Evolutionary conservation across 2,797 vertebrate genomes (phyloP).

Genomic region (Distichodus sexfasciatus): DNA sequence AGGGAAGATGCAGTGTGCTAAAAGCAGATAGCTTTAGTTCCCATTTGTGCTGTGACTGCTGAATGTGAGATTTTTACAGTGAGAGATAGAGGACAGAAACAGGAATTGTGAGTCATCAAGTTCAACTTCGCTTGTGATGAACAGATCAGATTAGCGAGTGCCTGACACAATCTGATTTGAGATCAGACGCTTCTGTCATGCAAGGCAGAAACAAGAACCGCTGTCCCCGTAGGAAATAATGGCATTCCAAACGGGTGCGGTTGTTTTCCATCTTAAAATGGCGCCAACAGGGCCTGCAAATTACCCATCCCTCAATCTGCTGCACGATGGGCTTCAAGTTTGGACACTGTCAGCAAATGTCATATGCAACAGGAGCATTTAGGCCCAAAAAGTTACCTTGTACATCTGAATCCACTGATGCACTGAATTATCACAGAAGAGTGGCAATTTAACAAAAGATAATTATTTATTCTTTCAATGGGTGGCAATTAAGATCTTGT

Average conservation of each 20-base stretch:
- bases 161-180: conserved; percentile 24
- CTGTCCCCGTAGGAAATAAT: conserved; percentile 45
- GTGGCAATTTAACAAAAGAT: no score
- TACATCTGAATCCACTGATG: no score
- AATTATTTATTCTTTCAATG: no score
- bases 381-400: no score
- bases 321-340: background rate
- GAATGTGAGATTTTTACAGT: conserved; percentile 53
- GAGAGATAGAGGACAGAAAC: conserved; percentile 50
- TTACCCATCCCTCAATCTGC: conserved; percentile 34
- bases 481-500: no score
- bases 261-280: conserved; percentile 54
- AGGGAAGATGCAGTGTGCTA: conserved; percentile 69
- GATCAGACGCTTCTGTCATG: conserved; percentile 22
- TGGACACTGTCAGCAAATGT: background rate
- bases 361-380: no score
- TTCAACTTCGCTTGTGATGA: conserved; percentile 49
- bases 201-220: conserved; percentile 38
- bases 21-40: conserved; percentile 57
- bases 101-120: conserved; percentile 62
- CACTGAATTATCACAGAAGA: no score
- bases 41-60: conserved; percentile 49
- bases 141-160: conserved; percentile 45
- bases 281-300: conserved; percentile 41
- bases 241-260: conserved; percentile 52